Percentiles rank a stretch among this genome's conserved stretches.
Evolutionary conservation across 2,797 vertebrate genomes (phyloP).

Genomic region (Eptatretus atami): DNA sequence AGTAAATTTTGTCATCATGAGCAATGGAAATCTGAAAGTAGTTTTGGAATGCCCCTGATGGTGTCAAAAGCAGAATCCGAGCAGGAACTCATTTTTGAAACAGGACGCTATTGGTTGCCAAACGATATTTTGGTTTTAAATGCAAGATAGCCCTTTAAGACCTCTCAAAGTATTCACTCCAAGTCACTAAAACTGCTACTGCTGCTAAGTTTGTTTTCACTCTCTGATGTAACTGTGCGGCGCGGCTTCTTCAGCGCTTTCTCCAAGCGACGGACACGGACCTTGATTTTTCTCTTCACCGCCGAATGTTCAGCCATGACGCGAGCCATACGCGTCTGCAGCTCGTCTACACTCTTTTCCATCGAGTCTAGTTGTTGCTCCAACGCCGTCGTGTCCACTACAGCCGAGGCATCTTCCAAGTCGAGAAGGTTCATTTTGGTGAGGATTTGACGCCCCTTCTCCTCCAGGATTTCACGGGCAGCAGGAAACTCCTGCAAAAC

Average conservation of each 20-base stretch:
- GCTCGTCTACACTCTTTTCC: conserved; percentile 18
- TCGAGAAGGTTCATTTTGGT: conserved; percentile 48
- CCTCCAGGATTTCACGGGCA: conserved; percentile 38
- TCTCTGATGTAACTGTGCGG: too few relatives aligned
- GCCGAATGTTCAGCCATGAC: conserved; percentile 35
- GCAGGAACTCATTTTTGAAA: too few relatives aligned
- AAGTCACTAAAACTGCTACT: too few relatives aligned
- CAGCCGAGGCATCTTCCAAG: conserved; percentile 12
- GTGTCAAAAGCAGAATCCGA: too few relatives aligned
- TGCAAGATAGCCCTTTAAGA: too few relatives aligned
- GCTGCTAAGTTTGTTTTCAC: too few relatives aligned
- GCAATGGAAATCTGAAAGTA: too few relatives aligned
- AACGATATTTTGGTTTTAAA: too few relatives aligned
- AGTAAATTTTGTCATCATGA: too few relatives aligned
- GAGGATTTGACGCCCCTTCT: conserved; percentile 55
- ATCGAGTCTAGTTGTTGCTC: conserved; percentile 12
- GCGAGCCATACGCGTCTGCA: conserved; percentile 29
- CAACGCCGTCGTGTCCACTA: conserved; percentile 13
- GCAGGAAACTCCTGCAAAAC: conserved; percentile 44
- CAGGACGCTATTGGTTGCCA: too few relatives aligned
- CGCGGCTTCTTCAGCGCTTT: conserved; percentile 12
- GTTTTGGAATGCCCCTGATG: too few relatives aligned
- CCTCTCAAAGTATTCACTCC: too few relatives aligned
- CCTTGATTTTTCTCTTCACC: conserved; percentile 25
- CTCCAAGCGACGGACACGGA: conserved; percentile 28